Conservation (phyloP, 2,888 invertebrate genomes). For the Phanerotoma sp. region DNA sequence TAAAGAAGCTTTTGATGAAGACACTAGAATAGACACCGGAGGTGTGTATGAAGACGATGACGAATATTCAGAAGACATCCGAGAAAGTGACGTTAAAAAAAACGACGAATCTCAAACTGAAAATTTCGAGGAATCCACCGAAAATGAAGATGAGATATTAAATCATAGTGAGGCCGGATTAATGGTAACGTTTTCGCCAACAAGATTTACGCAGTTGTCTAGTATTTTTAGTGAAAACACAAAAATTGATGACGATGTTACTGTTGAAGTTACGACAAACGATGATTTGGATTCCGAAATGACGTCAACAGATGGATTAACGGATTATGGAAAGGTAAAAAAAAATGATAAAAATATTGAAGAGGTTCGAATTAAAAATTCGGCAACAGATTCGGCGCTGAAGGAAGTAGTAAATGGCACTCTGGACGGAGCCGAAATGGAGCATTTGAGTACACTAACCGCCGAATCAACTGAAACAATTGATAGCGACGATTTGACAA, state of each 20-base stretch:
- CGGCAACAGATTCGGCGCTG: too few species aligned
- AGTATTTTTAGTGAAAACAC: slow-evolving; percentile 18
- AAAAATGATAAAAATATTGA: too few species aligned
- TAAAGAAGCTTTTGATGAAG: not conserved
- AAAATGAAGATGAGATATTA: slow-evolving; percentile 46
- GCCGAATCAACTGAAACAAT: too few species aligned
- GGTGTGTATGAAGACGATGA: not conserved
- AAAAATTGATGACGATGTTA: slow-evolving; percentile 39
- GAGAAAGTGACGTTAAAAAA: too few species aligned
- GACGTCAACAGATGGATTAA: too few species aligned
- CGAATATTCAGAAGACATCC: slow-evolving; percentile 9
- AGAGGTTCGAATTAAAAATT: too few species aligned
- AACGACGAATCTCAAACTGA: slow-evolving; percentile 19
- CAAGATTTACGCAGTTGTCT: not conserved
- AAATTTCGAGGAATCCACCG: slow-evolving; percentile 44
- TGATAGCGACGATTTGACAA: too few species aligned
- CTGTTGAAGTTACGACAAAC: slow-evolving; percentile 40
- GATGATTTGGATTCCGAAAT: too few species aligned
- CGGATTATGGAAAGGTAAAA: too few species aligned
- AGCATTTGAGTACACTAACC: too few species aligned
- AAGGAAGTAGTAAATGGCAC: too few species aligned
- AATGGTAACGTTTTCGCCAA: slow-evolving; percentile 33
- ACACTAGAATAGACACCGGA: not conserved
- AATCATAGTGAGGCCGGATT: slow-evolving; percentile 49
- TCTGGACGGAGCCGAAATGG: too few species aligned